Base-by-base conservation (phyloP, 2,113 vertebrate genomes). In the Pica pica region DNA sequence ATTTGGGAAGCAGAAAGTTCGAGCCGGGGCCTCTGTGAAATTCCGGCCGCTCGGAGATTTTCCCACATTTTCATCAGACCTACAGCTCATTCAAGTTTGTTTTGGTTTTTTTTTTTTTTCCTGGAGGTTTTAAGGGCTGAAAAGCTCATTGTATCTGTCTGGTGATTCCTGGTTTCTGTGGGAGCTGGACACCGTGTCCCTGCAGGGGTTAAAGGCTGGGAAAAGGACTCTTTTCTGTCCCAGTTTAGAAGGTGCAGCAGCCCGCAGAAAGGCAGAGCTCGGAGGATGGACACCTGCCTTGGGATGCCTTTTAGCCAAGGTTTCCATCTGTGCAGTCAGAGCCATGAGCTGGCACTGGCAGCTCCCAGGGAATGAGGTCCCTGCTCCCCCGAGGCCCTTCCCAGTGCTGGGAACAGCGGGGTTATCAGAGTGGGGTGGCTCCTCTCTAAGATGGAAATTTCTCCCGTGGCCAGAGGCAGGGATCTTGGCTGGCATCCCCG, bases 371-470 rank as follows among this genome's bases (percentile, higher is more conserved):
- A 33, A 27, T 9, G 2, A 37, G 33, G 7, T 47, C 44, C 53
- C 21, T 2, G 3, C 2, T 9, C 3, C 21, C 49, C 28, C 0
- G 0, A 57, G 70, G 35, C 33, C 41, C 23, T 69, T 31, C 2
- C 1, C 44, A 1, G 1, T 0, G 7, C 7, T 42, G 76, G 76
- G 82, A 90, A 11, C 83, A 49, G 78, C 0, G 0, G 46, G 42
- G 61, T 84, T 76, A 82, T 91, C 67, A 0, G 20, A 22, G 16
- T 1, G 30, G 93, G 87, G 56, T 94, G 89, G 83, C 71, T 96
- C 17, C 95, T 78, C 33, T 8, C 95, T 96, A 90, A 97, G 93
- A 98, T 98, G 98, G 97, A 98, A 98, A 98, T 70, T 98, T 98
- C 94, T 96, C 53, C 81, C 42, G n/a, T 83, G 64, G 97, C 98